Base-by-base conservation (phyloP, 2,113 vertebrate genomes). In the Atrichornis clamosus region DNA sequence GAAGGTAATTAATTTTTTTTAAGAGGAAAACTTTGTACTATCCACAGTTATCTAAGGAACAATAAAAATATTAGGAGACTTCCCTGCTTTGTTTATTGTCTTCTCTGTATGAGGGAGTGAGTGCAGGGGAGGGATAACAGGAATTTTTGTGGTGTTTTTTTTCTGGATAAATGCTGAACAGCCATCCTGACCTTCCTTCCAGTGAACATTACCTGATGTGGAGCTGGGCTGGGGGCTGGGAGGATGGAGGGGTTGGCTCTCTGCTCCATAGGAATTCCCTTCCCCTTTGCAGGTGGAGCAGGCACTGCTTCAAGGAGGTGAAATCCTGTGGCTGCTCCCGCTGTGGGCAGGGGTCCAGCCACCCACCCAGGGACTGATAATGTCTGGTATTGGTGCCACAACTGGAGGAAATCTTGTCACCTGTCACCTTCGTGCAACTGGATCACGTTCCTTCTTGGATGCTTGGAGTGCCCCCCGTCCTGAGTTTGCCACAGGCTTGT, bases 31-130 rank as follows among this genome's bases (percentile, higher is more conserved):
- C 94, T 98, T 97, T 98, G 98, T 98, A 97, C 97, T 96, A 65
- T 97, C 97, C 94, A 97, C 96, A 93, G 96, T 96, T 97, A 97
- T 60, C 95, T 96, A 96, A 98, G 96, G 96, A 97, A 98, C 95
- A 98, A 98, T 98, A 98, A 98, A 98, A 95, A 84, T 87, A 95
- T 88, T 98, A 98, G 97, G 97, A 97, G 95, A 95, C 56, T 72
- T 89, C 63, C 60, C 46, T 5, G 93, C 69, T 94, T 80, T 39
- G 6, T 64, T 76, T 39, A 22, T 94, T 91, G 90, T 93, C 67
- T 81, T 84, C 50, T 67, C 60, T 87, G 50, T 39, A 33, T 2
- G 5, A 69, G 42, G 2, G 39, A 33, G 41, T 3, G 4, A 52
- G n/a, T 5, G 15, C 16, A 72, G 59, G 32, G 60, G 39, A 82